Percentiles rank a stretch among this genome's conserved stretches.
These are phyloP conservation scores for Chaetodon trifascialis DNA, from an alignment of 2,113 vertebrate species.

Conservation along the genomic window DNA sequence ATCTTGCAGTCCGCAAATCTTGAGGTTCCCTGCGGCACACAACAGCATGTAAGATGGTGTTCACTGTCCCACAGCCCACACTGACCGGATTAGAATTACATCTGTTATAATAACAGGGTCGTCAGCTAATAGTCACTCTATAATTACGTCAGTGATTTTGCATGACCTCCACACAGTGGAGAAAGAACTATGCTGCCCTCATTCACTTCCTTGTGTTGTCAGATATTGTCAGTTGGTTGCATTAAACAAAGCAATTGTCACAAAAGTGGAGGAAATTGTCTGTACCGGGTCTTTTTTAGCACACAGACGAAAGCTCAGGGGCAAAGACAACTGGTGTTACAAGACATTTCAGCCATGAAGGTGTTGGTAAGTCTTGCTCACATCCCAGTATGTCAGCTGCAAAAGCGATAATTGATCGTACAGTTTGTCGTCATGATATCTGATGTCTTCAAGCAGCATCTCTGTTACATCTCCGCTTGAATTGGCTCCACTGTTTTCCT, in stretches of 20 bases:
- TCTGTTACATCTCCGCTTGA: not conserved
- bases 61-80: no score
- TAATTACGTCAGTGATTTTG: no score
- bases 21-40: no score
- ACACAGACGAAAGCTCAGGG: not conserved
- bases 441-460: not conserved
- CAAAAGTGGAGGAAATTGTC: not conserved
- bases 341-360: not conserved
- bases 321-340: not conserved
- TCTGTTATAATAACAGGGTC: no score
- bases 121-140: no score
- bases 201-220: no score
- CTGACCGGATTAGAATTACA: no score
- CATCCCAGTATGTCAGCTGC: not conserved
- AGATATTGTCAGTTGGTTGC: no score
- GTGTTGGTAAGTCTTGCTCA: not conserved
- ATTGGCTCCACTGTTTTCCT: not conserved
- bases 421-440: not conserved
- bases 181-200: no score
- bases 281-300: not conserved
- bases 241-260: not conserved
- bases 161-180: no score
- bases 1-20: no score
- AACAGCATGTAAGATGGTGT: no score
- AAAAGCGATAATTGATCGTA: not conserved